Conservation (phyloP, 2,888 invertebrate genomes). For the Scelioninae gen. 2 region DNA sequence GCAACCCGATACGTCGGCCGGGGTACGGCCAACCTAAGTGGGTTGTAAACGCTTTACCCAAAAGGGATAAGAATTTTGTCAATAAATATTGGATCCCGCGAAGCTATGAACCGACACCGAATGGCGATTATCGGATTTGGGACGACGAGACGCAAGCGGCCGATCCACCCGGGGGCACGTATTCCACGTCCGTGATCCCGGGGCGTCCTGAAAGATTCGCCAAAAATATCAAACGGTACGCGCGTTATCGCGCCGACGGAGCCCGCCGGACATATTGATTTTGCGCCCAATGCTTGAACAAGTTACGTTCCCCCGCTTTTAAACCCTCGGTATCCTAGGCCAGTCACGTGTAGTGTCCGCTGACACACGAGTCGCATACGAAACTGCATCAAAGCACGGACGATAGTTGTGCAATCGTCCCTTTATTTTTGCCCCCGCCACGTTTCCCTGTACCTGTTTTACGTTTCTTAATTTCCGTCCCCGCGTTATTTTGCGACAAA, state of each 20-base stretch:
- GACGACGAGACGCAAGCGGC: constrained; percentile 29
- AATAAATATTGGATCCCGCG: constrained; percentile 36
- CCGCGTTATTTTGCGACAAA: constrained; percentile 1
- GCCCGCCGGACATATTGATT: constrained; percentile 59
- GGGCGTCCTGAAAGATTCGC: constrained; percentile 38
- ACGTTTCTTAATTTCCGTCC: neutral
- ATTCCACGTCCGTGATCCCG: constrained; percentile 50
- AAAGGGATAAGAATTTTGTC: constrained; percentile 22
- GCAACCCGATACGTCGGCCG: too few species aligned
- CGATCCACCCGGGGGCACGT: constrained; percentile 53
- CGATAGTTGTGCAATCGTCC: constrained; percentile 62
- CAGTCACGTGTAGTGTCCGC: constrained; percentile 74
- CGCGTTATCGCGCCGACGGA: constrained; percentile 55
- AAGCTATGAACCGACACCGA: constrained; percentile 28
- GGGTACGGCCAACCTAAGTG: too few species aligned
- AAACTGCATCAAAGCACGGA: constrained; percentile 63
- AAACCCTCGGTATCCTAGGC: constrained; percentile 66
- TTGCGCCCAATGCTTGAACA: constrained; percentile 55
- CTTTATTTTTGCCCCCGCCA: constrained; percentile 21
- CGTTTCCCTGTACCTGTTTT: neutral
- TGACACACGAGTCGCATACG: constrained; percentile 72
- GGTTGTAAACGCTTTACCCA: neutral
- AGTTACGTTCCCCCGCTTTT: constrained; percentile 55
- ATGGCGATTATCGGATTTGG: constrained; percentile 52
- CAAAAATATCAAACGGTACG: constrained; percentile 57